Percentiles rank a stretch among this genome's conserved stretches.
Evolutionary conservation across 2,888 invertebrate species (phyloP).

Genomic region (Drosophila macrothrix): DNA sequence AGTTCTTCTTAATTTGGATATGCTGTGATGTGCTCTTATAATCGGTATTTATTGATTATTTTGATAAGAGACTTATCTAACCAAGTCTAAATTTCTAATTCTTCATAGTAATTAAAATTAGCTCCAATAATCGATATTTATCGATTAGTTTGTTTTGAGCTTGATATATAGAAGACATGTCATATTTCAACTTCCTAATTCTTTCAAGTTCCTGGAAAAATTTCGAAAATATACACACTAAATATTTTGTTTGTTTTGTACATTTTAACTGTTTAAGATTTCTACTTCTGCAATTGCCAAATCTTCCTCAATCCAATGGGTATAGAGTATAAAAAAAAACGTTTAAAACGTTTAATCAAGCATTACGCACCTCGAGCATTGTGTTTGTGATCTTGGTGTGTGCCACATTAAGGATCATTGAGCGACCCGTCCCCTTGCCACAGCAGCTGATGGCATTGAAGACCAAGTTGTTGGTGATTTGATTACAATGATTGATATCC

Average conservation of each 20-base stretch:
- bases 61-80: background rate
- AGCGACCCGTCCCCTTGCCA: slow-evolving; percentile 26
- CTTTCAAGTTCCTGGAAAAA: too few relatives aligned
- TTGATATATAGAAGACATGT: too few relatives aligned
- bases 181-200: too few relatives aligned
- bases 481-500: slow-evolving; percentile 54
- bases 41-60: background rate
- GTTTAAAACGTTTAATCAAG: background rate
- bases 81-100: background rate
- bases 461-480: slow-evolving; percentile 59
- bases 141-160: background rate
- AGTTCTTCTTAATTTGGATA: background rate
- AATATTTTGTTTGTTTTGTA: too few relatives aligned
- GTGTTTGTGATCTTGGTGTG: slow-evolving; percentile 41
- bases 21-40: background rate
- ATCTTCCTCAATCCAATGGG: background rate
- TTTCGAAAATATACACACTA: too few relatives aligned
- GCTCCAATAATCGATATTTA: background rate
- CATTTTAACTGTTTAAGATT: background rate
- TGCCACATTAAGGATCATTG: slow-evolving; percentile 47
- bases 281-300: background rate
- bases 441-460: slow-evolving; percentile 55
- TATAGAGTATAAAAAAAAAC: background rate
- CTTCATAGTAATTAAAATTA: background rate
- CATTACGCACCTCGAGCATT: slow-evolving; percentile 43